A percentile compares a stretch with the other conserved stretches of the same genome.
Conservation (phyloP, 2,888 invertebrate genomes). For the Syrphus vitripennis region DNA sequence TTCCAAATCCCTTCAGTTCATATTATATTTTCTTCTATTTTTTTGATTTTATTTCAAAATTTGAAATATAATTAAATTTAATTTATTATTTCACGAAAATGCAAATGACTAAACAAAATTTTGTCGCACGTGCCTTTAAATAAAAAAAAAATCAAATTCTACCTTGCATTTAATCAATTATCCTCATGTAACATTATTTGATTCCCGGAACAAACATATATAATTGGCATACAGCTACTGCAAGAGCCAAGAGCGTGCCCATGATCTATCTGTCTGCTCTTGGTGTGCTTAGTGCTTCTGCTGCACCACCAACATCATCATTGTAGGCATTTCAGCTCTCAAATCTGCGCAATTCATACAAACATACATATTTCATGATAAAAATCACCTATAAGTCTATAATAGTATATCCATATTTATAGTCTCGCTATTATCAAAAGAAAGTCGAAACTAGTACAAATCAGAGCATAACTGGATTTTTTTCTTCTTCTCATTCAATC, state of each 20-base stretch:
- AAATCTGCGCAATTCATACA: conserved; percentile 28
- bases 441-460: conserved; percentile 81
- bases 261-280: conserved; percentile 11
- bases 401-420: neutral
- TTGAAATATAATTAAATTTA: no score
- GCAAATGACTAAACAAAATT: no score
- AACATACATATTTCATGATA: no score
- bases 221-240: conserved; percentile 65
- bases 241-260: conserved; percentile 23
- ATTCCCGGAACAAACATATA: conserved; percentile 64
- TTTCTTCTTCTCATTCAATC: conserved; percentile 73
- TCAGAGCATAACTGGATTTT: conserved; percentile 81
- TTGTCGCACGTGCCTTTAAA: neutral
- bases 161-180: conserved; percentile 49
- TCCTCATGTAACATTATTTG: conserved; percentile 48
- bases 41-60: no score
- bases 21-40: no score
- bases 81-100: no score
- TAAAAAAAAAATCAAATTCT: neutral
- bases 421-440: conserved; percentile 76
- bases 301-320: conserved; percentile 22
- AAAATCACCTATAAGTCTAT: conserved; percentile 71
- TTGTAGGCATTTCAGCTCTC: neutral
- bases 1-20: no score
- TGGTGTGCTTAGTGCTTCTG: neutral